These are phyloP conservation scores for Cephalotes varians DNA, from an alignment of 2,888 invertebrate genomes.

Conservation along the genomic window DNA sequence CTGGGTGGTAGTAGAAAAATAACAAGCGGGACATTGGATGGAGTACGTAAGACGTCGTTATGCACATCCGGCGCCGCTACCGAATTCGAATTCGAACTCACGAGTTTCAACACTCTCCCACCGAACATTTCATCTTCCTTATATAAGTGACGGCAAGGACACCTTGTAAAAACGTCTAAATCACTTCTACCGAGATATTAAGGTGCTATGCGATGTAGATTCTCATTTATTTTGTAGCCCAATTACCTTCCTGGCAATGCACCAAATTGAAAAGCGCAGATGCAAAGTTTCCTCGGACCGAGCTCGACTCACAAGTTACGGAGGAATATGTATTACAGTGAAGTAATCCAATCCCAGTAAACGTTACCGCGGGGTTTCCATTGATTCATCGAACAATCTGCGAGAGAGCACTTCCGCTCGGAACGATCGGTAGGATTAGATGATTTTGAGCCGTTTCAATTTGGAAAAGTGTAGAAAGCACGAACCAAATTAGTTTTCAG, in stretches of 20 bases:
- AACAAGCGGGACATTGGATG: conserved; percentile 77
- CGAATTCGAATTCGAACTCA: conserved; percentile 71
- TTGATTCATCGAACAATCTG: conserved; percentile 75
- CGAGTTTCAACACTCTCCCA: conserved; percentile 53
- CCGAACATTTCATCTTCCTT: conserved; percentile 54
- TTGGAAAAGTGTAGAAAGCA: conserved; percentile 52
- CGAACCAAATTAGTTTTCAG: conserved; percentile 25
- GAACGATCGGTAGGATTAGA: conserved; percentile 65
- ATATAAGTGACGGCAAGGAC: conserved; percentile 58
- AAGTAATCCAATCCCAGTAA: conserved; percentile 75
- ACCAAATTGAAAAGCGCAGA: conserved; percentile 83
- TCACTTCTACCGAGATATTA: conserved; percentile 78
- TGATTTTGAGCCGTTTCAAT: conserved; percentile 61
- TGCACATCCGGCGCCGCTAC: conserved; percentile 82
- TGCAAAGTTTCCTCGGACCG: conserved; percentile 75
- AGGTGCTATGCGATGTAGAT: conserved; percentile 76
- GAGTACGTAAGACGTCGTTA: conserved; percentile 85
- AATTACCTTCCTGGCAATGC: conserved; percentile 77
- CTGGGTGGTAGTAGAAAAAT: conserved; percentile 83
- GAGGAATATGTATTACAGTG: conserved; percentile 74
- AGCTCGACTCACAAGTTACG: conserved; percentile 59
- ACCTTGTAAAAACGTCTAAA: conserved; percentile 69
- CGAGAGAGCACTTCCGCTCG: conserved; percentile 63
- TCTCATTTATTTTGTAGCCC: conserved; percentile 70
- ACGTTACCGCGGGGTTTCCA: conserved; percentile 71